Evolutionary conservation across 2,888 invertebrate species (phyloP), one percentile per base, ranked within the genome.

Genomic region (Xylota segnis): DNA sequence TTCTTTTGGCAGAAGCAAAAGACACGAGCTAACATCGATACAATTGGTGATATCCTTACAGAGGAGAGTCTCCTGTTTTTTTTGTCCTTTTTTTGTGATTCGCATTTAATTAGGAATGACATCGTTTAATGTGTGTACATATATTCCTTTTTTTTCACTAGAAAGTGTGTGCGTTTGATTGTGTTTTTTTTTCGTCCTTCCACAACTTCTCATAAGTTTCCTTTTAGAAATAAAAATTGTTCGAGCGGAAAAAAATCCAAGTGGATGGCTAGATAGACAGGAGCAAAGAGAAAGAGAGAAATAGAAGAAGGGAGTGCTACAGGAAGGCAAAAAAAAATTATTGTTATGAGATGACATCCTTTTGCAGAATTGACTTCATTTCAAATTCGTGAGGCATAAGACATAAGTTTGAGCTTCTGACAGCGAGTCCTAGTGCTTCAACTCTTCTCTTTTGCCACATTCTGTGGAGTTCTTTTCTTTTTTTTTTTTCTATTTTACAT

Each of bases 271-370:
- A 71, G 27, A 61, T 61, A 74, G n/a, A 74, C 75, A 75, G 65
- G 56, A 54, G 63, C 16, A 9, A 16, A 43, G 47, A 45, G 14
- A n/a, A 43, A 61, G 5, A n/a, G 14, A 56, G n/a, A 54, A 54
- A 9, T 10, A 14, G 47, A 1, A 34, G 23, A 43, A 18, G 43
- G 18, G 37, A 29, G 6, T 5, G 7, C 27, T 23, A 32, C 14
- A 27, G 47, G 40, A 29, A 18, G 16, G 18, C n/a, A 54, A 14
- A 43, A 4, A 18, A 16, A 71, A 71, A 56, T 50, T 47, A 71
- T 79, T 81, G 79, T 81, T 74, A 61, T 68, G 66, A 81, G 66
- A 74, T 81, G 74, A 81, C 79, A 81, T 81, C 79, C 66, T 81
- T 74, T 81, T 74, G 79, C 66, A 74, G 66, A 81, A 81, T 74